Evolutionary conservation across 53 echinoderm and acorn worm genomes (phyloP).

Genomic region (Patiria pectinifera): DNA sequence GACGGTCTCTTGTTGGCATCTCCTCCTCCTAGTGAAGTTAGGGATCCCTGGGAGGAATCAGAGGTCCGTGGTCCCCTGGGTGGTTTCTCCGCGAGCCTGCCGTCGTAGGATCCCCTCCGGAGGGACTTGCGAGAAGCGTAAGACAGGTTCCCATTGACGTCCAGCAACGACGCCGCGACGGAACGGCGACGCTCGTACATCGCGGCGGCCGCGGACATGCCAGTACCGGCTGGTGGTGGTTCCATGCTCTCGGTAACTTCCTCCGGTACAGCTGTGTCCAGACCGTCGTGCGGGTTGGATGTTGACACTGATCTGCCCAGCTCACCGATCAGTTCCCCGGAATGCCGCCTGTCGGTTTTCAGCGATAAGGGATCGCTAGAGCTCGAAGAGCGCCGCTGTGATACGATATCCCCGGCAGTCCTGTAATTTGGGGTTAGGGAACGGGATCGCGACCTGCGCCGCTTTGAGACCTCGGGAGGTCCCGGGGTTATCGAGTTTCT

Average conservation of each 20-base stretch:
- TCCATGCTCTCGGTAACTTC: neutral
- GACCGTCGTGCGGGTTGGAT: neutral
- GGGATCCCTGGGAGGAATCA: neutral
- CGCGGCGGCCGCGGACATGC: neutral
- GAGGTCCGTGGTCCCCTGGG: neutral
- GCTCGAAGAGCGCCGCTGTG: constrained; percentile 37
- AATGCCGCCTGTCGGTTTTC: neutral
- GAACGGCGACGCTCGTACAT: constrained; percentile 44
- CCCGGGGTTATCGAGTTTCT: constrained; percentile 11
- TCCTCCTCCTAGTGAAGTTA: neutral
- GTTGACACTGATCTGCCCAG: constrained; percentile 9
- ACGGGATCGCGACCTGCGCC: constrained; percentile 16
- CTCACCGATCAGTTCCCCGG: neutral
- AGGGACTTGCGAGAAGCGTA: constrained; percentile 44
- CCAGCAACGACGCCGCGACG: constrained; percentile 23
- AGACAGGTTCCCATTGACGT: constrained; percentile 33
- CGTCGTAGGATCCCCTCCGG: constrained; percentile 32
- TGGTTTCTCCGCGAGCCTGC: neutral
- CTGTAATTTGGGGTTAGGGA: constrained; percentile 15
- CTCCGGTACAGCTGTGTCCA: neutral
- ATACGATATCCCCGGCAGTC: neutral
- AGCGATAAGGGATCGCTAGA: constrained; percentile 34
- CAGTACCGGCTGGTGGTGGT: neutral
- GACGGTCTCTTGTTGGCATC: neutral
- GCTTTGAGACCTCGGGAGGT: neutral